phyloP scores from a whole-genome alignment of 2,113 vertebrate species.

The Pachyramphus minor region DNA sequence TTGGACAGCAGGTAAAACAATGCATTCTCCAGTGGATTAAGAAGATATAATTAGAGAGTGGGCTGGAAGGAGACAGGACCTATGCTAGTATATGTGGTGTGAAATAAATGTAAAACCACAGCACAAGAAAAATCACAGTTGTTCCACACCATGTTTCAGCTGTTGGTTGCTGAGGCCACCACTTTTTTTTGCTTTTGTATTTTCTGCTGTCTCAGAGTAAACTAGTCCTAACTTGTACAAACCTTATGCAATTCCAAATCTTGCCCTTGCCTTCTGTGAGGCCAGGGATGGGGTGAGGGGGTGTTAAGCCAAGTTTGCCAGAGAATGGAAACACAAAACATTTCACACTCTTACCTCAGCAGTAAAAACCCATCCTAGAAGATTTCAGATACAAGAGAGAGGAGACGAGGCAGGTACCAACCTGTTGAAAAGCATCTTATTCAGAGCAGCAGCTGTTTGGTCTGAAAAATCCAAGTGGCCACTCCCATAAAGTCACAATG shows the following conservation, averaged over 20 bases:
- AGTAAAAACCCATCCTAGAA: neutral
- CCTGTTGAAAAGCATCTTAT: neutral
- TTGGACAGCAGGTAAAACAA: neutral
- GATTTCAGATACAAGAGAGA: neutral
- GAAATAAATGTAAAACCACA: neutral
- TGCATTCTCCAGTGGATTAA: neutral
- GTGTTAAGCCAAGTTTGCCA: neutral
- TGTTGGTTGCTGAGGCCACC: neutral
- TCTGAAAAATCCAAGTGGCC: neutral
- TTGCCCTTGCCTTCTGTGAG: neutral
- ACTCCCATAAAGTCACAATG: neutral
- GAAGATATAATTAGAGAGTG: neutral
- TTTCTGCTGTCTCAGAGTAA: neutral
- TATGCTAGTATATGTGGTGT: neutral
- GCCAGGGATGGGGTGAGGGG: neutral
- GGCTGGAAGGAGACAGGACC: neutral
- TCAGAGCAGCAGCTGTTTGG: neutral
- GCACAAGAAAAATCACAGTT: neutral
- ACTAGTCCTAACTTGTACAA: neutral
- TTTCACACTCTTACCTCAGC: neutral
- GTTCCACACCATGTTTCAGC: rapidly evolving
- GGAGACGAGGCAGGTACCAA: neutral
- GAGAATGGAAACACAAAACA: neutral
- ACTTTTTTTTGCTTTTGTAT: neutral
- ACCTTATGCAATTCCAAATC: neutral